These are phyloP conservation scores for Holothuria scabra DNA, from an alignment of 53 echinoderm and acorn worm genomes.

Conservation along the genomic window DNA sequence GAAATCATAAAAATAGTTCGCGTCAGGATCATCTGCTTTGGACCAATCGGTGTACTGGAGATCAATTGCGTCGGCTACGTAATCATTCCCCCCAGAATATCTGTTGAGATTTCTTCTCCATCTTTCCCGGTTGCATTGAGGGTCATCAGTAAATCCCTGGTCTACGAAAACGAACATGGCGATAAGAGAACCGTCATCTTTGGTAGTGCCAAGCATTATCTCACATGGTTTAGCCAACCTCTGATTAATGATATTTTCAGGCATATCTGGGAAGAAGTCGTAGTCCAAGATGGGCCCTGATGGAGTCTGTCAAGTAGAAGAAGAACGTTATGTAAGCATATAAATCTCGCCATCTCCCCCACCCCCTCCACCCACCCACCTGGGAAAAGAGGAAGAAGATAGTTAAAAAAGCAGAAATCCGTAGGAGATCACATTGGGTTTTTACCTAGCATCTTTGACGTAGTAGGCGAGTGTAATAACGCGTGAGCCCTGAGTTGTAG, in stretches of 20 bases:
- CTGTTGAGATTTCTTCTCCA: constrained; percentile 6
- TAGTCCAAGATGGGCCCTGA: constrained; percentile 64
- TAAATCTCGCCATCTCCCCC: too few species aligned
- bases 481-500: too few species aligned
- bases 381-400: too few species aligned
- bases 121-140: constrained; percentile 40
- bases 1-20: constrained; percentile 66
- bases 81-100: constrained; percentile 46
- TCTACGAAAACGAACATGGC: constrained; percentile 50
- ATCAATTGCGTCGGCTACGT: constrained; percentile 55
- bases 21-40: constrained; percentile 54
- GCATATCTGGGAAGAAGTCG: constrained; percentile 59
- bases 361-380: too few species aligned
- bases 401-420: too few species aligned
- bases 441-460: too few species aligned
- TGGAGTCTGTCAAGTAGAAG: constrained; percentile 20
- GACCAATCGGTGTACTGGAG: constrained; percentile 72
- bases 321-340: not conserved
- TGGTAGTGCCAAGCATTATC: constrained; percentile 56
- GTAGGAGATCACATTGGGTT: too few species aligned
- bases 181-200: constrained; percentile 68
- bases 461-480: too few species aligned
- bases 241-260: constrained; percentile 44
- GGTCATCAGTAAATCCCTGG: constrained; percentile 44
- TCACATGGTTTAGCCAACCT: constrained; percentile 60